Base-by-base conservation (phyloP, 2,888 invertebrate species). In the Nyleta sp. region DNA sequence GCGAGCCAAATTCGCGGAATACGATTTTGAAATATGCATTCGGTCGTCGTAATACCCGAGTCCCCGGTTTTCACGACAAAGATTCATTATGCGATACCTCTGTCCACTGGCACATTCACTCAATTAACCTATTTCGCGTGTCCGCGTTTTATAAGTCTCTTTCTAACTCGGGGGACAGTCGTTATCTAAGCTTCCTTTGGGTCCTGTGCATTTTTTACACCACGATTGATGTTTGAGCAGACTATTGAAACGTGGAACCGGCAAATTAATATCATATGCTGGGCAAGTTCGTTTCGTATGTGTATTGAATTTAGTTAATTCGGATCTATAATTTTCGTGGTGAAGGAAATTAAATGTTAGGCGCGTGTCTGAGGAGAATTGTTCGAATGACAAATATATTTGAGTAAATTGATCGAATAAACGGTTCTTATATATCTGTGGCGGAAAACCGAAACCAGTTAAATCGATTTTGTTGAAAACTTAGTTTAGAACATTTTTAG, bases 71-170 rank as follows among this genome's bases (percentile, higher is more conserved):
- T 0, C 31, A 13, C 24, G 38, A 60, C 38, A 67, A 67, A 67
- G 67, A 44, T 46, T 74, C 62, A 35, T 75, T 68, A 53, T 60
- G 60, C 44, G 60, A 67, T 53, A 48, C 38, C 33, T 55, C 18
- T 31, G 55, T 52, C 57, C 68, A 75, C 42, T 64, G 57, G 18
- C 13, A 38, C 64, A 55, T 57, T 55, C 57, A 68, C 62, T 68
- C 44, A 75, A 75, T 68, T 75, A 68, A 75, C 68, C 75, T 62
- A 68, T 68, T 75, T 75, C 33, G 50, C 24, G 57, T 48, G 62
- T 53, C 48, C 13, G 42, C 67, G 52, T 59, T 50, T 50, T 31
- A 28, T 42, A 53, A 11, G 24, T 44, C 67, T 40, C 28, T 13
- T 46, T 60, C n/a, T 17, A 59, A 28, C 64, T 50, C 55, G 6